A percentile compares a stretch with the other conserved stretches of the same genome.
These are phyloP conservation scores for Ispidina picta DNA, from an alignment of 2,797 vertebrate genomes.

Conservation along the genomic window DNA sequence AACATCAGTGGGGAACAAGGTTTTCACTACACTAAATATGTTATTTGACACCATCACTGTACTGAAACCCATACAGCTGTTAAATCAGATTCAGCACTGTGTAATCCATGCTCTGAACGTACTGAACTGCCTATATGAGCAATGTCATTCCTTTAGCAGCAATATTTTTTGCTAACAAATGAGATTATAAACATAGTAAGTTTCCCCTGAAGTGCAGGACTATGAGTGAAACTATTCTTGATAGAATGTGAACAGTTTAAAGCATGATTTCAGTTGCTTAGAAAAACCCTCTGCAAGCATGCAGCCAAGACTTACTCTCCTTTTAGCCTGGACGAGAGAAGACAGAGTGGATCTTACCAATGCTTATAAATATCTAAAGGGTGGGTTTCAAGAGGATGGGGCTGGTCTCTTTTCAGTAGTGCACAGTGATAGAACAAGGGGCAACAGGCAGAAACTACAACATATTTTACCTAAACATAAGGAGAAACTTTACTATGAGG, in stretches of 20 bases:
- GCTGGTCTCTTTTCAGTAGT: too few species aligned
- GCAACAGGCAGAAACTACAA: too few species aligned
- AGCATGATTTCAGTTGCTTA: background rate
- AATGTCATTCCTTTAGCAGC: background rate
- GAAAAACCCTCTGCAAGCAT: background rate
- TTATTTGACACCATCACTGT: background rate
- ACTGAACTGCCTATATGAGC: background rate
- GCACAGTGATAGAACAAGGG: too few species aligned
- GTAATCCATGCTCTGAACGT: background rate
- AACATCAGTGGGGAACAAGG: background rate
- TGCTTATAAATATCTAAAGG: too few species aligned
- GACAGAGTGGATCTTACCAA: too few species aligned
- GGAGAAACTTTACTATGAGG: too few species aligned
- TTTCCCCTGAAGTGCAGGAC: background rate
- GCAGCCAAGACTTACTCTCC: background rate
- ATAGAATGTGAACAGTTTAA: background rate
- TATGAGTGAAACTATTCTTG: background rate
- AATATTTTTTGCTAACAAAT: background rate
- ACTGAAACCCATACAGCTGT: background rate
- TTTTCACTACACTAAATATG: background rate
- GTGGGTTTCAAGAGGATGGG: too few species aligned
- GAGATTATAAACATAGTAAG: background rate
- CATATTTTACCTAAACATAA: too few species aligned
- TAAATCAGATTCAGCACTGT: background rate
- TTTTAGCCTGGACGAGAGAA: too few species aligned